These are phyloP conservation scores for Hipparchia semele DNA, from an alignment of 2,888 invertebrate species.

Conservation along the genomic window DNA sequence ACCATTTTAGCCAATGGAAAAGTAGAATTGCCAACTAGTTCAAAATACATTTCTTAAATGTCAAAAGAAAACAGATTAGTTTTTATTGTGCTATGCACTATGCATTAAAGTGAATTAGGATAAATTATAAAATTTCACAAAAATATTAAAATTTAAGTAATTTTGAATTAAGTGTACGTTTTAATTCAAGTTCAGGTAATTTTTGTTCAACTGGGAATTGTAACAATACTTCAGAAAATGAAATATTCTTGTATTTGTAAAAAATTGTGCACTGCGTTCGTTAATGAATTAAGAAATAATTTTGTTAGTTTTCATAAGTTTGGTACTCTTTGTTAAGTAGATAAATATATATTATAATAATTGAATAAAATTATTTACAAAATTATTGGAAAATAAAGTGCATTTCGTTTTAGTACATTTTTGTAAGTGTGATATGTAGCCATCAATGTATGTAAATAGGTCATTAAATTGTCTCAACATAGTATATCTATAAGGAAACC, in stretches of 20 bases:
- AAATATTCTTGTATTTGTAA: too few species aligned
- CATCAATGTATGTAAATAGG: neutral
- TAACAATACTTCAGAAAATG: neutral
- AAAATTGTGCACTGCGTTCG: neutral
- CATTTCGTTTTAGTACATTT: too few species aligned
- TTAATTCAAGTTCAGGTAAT: constrained; percentile 19
- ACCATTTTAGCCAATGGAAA: constrained; percentile 30
- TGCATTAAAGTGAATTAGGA: constrained; percentile 23
- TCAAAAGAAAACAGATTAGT: constrained; percentile 18
- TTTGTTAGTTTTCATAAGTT: neutral
- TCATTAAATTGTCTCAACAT: constrained; percentile 1
- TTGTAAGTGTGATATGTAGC: neutral
- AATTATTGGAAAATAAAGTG: too few species aligned
- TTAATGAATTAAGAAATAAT: neutral
- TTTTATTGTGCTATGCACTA: constrained; percentile 27
- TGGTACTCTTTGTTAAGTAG: too few species aligned
- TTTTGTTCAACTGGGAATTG: constrained; percentile 26
- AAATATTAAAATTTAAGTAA: constrained; percentile 28
- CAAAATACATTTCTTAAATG: neutral
- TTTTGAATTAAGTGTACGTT: constrained; percentile 32
- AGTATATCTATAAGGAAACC: neutral
- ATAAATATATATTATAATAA: too few species aligned
- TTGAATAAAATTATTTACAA: too few species aligned
- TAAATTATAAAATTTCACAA: constrained; percentile 9
- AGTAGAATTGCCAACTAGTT: neutral